Evolutionary conservation across 2,113 vertebrate species (phyloP).

Genomic region (Microcebus griseorufus): DNA sequence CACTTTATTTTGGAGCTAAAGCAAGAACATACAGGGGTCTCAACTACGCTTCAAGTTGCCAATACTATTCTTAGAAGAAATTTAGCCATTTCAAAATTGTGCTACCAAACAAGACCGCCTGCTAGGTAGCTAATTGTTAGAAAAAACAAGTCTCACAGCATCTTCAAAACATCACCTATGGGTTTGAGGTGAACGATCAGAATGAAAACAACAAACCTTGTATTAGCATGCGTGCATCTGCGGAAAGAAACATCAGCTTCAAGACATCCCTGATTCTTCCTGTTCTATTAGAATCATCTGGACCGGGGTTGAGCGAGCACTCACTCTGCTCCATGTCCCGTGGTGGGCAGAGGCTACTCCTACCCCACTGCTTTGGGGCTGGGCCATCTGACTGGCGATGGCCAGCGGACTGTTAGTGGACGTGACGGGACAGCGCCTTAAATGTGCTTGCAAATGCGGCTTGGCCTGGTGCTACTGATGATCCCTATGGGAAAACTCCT

Average conservation of each 20-base stretch:
- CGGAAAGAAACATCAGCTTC: not conserved
- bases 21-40: not conserved
- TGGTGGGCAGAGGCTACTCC: too few species aligned
- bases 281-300: fast-evolving
- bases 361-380: fast-evolving
- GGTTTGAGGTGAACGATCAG: not conserved
- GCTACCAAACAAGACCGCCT: not conserved
- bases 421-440: fast-evolving
- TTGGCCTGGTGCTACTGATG: not conserved
- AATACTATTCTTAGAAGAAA: not conserved
- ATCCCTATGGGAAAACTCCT: not conserved
- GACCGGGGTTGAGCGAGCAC: too few species aligned
- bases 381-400: too few species aligned
- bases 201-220: not conserved
- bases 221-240: fast-evolving
- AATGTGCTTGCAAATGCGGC: fast-evolving
- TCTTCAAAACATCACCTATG: not conserved
- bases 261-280: fast-evolving
- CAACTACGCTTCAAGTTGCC: not conserved
- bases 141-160: not conserved
- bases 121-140: not conserved
- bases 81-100: not conserved
- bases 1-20: not conserved
- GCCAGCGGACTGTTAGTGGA: fast-evolving
- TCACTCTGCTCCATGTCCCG: fast-evolving